A percentile compares a stretch with the other conserved stretches of the same genome.
Conservation (phyloP, 2,113 vertebrate species). For the Scophthalmus maximus region DNA sequence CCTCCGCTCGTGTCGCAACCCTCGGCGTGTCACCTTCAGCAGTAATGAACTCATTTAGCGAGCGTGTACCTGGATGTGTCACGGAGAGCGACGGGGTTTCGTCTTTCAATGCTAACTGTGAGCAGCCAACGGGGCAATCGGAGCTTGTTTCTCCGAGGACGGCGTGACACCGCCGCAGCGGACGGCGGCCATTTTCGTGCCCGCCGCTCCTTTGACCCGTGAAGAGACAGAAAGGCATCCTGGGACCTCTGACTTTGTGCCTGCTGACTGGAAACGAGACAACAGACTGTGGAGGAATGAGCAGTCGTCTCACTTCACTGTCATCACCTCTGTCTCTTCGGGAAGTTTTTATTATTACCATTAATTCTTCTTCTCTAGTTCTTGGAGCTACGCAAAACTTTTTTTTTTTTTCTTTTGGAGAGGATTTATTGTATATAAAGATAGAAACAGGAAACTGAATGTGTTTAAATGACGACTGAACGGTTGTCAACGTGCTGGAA, state of each 20-base stretch:
- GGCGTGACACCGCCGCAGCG: background rate
- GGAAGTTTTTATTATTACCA: no score
- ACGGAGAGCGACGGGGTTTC: background rate
- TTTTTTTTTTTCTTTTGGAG: no score
- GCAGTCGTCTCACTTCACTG: no score
- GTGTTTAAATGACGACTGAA: no score
- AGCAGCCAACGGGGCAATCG: no score
- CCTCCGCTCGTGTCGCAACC: background rate
- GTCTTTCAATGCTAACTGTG: background rate
- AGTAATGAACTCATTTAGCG: slow-evolving; percentile 52
- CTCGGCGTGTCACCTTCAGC: slow-evolving; percentile 40
- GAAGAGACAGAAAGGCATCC: slow-evolving; percentile 22
- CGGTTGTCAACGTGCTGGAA: no score
- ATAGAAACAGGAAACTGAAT: no score
- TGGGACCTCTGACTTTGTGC: slow-evolving; percentile 27
- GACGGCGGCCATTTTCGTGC: background rate
- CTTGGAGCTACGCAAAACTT: no score
- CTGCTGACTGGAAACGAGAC: slow-evolving; percentile 35
- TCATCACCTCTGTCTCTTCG: no score
- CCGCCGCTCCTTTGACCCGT: slow-evolving; percentile 36
- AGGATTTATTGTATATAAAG: no score
- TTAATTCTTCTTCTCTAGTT: no score
- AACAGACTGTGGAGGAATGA: background rate
- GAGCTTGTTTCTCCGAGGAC: background rate
- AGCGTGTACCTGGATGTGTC: background rate